Conservation (phyloP, 1,140 invertebrate genomes). For the Galleria mellonella region DNA sequence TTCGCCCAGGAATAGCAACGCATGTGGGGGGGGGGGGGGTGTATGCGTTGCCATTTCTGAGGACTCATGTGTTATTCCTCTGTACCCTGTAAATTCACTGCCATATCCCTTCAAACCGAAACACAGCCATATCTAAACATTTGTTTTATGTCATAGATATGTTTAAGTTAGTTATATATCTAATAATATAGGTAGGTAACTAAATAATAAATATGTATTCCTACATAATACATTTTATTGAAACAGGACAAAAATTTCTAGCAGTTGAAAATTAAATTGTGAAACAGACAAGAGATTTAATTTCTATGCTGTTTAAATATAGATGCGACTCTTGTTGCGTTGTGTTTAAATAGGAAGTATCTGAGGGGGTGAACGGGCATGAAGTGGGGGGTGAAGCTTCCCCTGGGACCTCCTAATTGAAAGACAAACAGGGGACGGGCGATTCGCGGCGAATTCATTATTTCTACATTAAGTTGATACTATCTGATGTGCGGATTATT, state of each 20-base stretch:
- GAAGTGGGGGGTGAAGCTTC: slow-evolving; percentile 10
- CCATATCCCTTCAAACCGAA: no score
- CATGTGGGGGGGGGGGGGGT: no score
- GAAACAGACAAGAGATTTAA: slow-evolving; percentile 43
- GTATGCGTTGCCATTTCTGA: no score
- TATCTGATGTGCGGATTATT: not conserved
- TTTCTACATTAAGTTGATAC: slow-evolving; percentile 54
- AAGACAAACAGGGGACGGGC: slow-evolving; percentile 55
- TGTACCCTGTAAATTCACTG: no score
- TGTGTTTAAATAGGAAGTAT: slow-evolving; percentile 42
- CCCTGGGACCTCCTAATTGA: slow-evolving; percentile 49
- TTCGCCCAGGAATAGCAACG: no score
- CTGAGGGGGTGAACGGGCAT: not conserved
- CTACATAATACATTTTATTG: not conserved
- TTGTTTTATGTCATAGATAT: not conserved
- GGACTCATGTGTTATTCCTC: no score
- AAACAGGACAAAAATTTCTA: slow-evolving; percentile 13
- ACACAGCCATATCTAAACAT: no score
- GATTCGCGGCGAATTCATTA: slow-evolving; percentile 57
- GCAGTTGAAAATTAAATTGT: slow-evolving; percentile 22
- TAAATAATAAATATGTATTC: not conserved
- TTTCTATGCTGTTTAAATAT: slow-evolving; percentile 58
- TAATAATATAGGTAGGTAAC: not conserved
- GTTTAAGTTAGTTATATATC: not conserved
- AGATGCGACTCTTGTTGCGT: slow-evolving; percentile 31